These are phyloP conservation scores for Drosophila colorata DNA, from an alignment of 2,888 invertebrate genomes.

Conservation along the genomic window DNA sequence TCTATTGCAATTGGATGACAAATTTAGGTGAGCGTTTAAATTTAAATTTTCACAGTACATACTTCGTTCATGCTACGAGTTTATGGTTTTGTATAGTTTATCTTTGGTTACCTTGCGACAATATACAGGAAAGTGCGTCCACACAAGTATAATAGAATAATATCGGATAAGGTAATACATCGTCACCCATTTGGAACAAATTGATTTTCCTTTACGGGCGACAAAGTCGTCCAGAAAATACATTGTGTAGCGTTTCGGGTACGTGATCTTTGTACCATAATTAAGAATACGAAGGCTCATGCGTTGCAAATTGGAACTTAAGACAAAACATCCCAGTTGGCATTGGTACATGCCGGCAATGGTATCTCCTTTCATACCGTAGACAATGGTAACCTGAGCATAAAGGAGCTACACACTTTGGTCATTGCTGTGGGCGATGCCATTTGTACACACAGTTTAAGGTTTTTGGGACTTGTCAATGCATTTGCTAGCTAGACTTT, in stretches of 20 bases:
- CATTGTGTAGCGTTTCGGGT: slow-evolving; percentile 25
- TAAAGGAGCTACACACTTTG: slow-evolving; percentile 44
- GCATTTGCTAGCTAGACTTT: slow-evolving; percentile 45
- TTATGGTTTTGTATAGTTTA: slow-evolving; percentile 46
- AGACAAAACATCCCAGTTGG: slow-evolving; percentile 52
- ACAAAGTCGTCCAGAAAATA: slow-evolving; percentile 56
- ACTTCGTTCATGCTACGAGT: slow-evolving; percentile 28
- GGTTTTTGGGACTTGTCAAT: slow-evolving; percentile 39
- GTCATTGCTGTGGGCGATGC: slow-evolving; percentile 33
- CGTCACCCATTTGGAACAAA: slow-evolving; percentile 75
- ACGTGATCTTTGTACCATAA: slow-evolving; percentile 61
- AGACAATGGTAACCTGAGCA: slow-evolving; percentile 29
- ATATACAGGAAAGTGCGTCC: slow-evolving; percentile 16
- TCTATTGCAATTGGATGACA: slow-evolving; percentile 59
- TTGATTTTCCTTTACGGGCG: slow-evolving; percentile 71
- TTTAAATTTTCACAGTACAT: slow-evolving; percentile 75
- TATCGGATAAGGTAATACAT: slow-evolving; percentile 47
- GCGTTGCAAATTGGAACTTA: slow-evolving; percentile 74
- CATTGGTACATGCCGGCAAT: slow-evolving; percentile 29
- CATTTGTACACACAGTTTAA: slow-evolving; percentile 28
- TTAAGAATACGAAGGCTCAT: slow-evolving; percentile 62
- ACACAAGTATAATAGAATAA: slow-evolving; percentile 14
- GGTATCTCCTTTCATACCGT: slow-evolving; percentile 42
- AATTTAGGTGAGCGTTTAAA: slow-evolving; percentile 72
- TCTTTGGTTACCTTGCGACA: slow-evolving; percentile 53